Evolutionary conservation across 2,797 vertebrate species (phyloP).

Genomic region (Sphenopsis melanotis): DNA sequence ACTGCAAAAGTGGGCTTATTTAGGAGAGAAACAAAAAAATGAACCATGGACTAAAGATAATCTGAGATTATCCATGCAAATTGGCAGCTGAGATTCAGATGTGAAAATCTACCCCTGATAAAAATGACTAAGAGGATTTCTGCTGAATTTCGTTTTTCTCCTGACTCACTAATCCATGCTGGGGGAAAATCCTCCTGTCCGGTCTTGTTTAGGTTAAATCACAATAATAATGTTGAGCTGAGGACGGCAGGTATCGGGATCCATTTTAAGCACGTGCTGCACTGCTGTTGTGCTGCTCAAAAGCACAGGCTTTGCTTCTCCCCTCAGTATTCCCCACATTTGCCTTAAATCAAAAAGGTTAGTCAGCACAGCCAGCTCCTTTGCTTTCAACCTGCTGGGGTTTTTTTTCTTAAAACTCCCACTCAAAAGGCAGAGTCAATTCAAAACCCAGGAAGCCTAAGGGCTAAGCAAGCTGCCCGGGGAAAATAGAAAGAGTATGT

Average conservation of each 20-base stretch:
- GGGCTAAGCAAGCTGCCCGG: constrained; percentile 6
- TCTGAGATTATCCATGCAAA: constrained; percentile 50
- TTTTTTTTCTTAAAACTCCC: constrained; percentile 31
- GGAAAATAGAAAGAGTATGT: constrained; percentile 28
- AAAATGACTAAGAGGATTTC: constrained; percentile 47
- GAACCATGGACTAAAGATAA: neutral
- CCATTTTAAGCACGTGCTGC: neutral
- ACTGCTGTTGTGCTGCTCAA: neutral
- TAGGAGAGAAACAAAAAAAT: neutral
- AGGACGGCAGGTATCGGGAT: neutral
- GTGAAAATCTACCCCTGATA: constrained; percentile 7
- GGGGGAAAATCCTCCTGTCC: neutral
- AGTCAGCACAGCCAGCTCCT: neutral
- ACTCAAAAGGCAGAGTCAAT: constrained; percentile 44
- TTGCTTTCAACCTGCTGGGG: constrained; percentile 6
- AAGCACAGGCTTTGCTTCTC: neutral
- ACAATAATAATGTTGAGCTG: neutral
- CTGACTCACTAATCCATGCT: neutral
- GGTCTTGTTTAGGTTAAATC: neutral
- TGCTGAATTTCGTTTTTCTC: constrained; percentile 2
- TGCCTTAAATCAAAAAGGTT: neutral
- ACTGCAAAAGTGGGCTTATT: constrained; percentile 2
- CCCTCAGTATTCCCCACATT: neutral
- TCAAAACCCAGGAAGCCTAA: constrained; percentile 16
- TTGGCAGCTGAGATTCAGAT: constrained; percentile 42